phyloP scores from a whole-genome alignment of 2,113 vertebrate species.

The Monopterus albus region DNA sequence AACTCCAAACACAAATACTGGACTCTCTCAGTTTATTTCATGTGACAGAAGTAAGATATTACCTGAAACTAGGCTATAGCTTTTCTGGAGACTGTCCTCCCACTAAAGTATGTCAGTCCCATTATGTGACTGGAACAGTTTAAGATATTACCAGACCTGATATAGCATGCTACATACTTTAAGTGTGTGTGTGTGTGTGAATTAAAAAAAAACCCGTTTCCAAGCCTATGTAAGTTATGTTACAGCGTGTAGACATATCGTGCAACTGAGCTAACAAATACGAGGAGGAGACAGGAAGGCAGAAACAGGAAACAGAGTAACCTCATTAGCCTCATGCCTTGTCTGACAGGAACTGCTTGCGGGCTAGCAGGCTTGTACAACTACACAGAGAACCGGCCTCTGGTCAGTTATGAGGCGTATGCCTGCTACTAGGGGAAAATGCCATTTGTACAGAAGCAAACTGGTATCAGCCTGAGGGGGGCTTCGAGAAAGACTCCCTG shows the following conservation, averaged over 20 bases:
- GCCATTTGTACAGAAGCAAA: conserved; percentile 52
- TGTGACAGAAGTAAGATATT: conserved; percentile 11
- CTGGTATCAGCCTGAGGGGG: conserved; percentile 48
- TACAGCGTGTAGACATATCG: conserved; percentile 19
- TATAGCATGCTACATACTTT: not conserved
- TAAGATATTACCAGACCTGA: not conserved
- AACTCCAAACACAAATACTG: not conserved
- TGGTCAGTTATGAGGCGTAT: conserved; percentile 51
- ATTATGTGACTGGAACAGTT: too few species aligned
- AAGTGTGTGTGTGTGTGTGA: not conserved
- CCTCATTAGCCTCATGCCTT: conserved; percentile 70
- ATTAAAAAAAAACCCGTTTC: not conserved
- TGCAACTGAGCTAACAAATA: conserved; percentile 30
- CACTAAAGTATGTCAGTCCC: too few species aligned
- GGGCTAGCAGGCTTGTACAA: conserved; percentile 45
- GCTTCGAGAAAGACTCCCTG: conserved; percentile 19
- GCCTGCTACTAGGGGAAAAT: conserved; percentile 42
- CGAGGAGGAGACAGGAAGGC: conserved; percentile 63
- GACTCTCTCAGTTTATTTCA: not conserved
- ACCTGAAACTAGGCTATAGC: not conserved
- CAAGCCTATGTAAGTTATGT: conserved; percentile 8
- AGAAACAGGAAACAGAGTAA: conserved; percentile 71
- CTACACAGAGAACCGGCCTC: conserved; percentile 38
- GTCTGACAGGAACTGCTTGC: conserved; percentile 75
- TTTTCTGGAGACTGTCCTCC: too few species aligned